Base-by-base conservation (phyloP, 2,888 invertebrate genomes). In the Drosophila koepferae region DNA sequence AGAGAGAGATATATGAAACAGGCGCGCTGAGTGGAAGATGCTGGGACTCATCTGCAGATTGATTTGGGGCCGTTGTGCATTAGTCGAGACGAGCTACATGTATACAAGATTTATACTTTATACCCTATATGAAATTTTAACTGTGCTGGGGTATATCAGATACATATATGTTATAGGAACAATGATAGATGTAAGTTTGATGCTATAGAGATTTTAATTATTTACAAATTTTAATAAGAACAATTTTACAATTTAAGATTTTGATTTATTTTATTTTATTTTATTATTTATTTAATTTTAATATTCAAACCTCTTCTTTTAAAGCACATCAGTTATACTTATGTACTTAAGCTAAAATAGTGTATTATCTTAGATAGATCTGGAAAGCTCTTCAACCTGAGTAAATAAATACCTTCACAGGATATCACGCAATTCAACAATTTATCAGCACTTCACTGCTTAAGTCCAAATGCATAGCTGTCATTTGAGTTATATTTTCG, bases 51-150 rank as follows among this genome's bases (percentile, higher is more conserved):
- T 51, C 71, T 65, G 59, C 36, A 84, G 86, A 89, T 86, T 86
- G 85, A 86, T 86, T 89, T 80, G 84, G 72, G 74, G 63, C 73
- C 59, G 60, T 49, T 60, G 67, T 75, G 72, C 69, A 74, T 72
- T 72, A 72, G 74, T 60, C 74, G 40, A 54, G 63, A 23, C 58
- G 69, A 46, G 59, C 53, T 58, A 51, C 68, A 56, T 55, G 64
- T 20, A 49, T 51, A 61, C 72, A 58, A 62, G 58, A 31, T 60
- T 41, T 49, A 31, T 49, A 10, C 28, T 20, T 14, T 16, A 60
- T 49, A 49, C 60, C 49, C 60, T 60, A 18, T 20, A 20, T 18
- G 20, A 10, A 58, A 16, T 38, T 16, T 0, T 4, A 9, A 0
- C n/a, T 7, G 9, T 0, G 3, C 1, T 31, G 44, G 44, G 44